These are phyloP conservation scores for Eristalis pertinax DNA, from an alignment of 2,888 invertebrate species.

Conservation along the genomic window DNA sequence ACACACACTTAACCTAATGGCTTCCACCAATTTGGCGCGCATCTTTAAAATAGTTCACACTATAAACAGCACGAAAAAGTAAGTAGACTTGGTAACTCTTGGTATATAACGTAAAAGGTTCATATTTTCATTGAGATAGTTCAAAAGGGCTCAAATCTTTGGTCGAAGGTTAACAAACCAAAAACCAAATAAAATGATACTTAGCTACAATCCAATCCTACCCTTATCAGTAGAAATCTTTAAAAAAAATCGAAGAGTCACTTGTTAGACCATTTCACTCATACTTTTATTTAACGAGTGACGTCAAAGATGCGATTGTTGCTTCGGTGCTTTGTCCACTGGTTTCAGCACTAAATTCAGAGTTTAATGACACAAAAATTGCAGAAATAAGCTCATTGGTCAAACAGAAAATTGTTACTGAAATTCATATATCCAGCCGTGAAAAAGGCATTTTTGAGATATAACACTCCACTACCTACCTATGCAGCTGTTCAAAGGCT, in stretches of 20 bases:
- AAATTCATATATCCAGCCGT: background rate
- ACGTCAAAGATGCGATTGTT: slow-evolving; percentile 17
- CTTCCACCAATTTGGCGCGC: too few relatives aligned
- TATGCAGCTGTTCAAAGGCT: too few relatives aligned
- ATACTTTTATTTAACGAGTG: slow-evolving; percentile 3
- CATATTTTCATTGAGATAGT: slow-evolving; percentile 15
- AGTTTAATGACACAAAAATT: slow-evolving; percentile 8
- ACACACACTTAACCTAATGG: slow-evolving; percentile 2
- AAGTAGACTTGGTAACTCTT: background rate
- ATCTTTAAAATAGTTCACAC: too few relatives aligned
- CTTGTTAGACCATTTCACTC: background rate
- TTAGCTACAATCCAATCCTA: background rate
- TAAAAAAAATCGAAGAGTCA: background rate
- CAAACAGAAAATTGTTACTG: background rate
- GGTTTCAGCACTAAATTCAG: background rate
- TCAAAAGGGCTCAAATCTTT: slow-evolving; percentile 29
- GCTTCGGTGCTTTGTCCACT: slow-evolving; percentile 6
- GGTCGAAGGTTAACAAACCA: slow-evolving; percentile 21
- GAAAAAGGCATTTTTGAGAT: too few relatives aligned
- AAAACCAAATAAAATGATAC: background rate
- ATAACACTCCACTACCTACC: too few relatives aligned
- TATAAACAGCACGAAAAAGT: too few relatives aligned
- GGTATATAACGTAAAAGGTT: slow-evolving; percentile 3
- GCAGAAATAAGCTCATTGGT: slow-evolving; percentile 18
- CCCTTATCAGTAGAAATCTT: background rate